A percentile compares a stretch with the other conserved stretches of the same genome.
phyloP scores from a whole-genome alignment of 2,113 vertebrate species.

The Embiotoca jacksoni region DNA sequence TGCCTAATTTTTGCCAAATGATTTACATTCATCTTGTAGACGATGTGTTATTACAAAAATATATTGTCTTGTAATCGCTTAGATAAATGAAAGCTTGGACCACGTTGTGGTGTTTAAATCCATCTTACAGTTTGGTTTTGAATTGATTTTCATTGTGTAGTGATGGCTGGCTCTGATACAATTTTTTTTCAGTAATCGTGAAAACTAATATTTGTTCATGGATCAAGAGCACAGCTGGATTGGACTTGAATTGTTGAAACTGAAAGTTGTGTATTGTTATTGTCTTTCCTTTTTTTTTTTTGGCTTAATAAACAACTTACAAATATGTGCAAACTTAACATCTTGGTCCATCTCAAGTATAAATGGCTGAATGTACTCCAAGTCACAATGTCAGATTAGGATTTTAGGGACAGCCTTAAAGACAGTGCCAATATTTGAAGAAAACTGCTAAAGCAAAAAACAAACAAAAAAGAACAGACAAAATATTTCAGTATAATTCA shows the following conservation, averaged over 20 bases:
- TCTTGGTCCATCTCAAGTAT: constrained; percentile 84
- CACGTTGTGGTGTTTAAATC: constrained; percentile 47
- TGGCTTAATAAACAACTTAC: constrained; percentile 78
- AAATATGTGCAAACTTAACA: constrained; percentile 84
- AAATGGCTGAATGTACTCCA: constrained; percentile 70
- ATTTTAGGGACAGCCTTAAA: constrained; percentile 67
- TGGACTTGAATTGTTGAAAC: constrained; percentile 43
- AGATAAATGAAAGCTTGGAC: constrained; percentile 59
- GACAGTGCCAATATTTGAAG: constrained; percentile 57
- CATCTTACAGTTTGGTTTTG: constrained; percentile 59
- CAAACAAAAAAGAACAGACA: constrained; percentile 10
- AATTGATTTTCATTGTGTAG: constrained; percentile 4
- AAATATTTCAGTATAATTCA: constrained; percentile 40
- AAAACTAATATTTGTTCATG: constrained; percentile 27
- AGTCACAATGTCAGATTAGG: constrained; percentile 71
- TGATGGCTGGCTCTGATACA: constrained; percentile 50
- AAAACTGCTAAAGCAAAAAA: constrained; percentile 32
- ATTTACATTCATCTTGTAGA: constrained; percentile 73
- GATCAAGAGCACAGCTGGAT: constrained; percentile 9
- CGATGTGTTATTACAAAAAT: constrained; percentile 70
- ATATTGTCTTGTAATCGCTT: constrained; percentile 54
- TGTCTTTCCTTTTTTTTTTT: constrained; percentile 58
- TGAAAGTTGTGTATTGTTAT: constrained; percentile 45
- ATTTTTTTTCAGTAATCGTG: constrained; percentile 18
- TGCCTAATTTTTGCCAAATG: constrained; percentile 66